phyloP scores from a whole-genome alignment of 2,888 invertebrate genomes.

The Zygogramma bicolorata region DNA sequence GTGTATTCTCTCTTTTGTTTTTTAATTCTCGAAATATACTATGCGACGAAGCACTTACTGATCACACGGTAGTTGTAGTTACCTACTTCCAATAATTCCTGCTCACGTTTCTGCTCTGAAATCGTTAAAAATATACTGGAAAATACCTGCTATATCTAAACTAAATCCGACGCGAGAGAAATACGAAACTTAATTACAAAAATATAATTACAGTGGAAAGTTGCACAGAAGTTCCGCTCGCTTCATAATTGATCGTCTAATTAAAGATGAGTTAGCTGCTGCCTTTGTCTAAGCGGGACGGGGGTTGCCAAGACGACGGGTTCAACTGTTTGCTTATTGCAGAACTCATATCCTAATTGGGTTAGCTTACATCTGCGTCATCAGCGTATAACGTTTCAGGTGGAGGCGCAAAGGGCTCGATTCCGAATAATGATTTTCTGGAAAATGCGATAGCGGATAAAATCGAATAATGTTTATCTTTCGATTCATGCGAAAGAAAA shows the following conservation, averaged over 20 bases:
- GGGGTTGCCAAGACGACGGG: slow-evolving; percentile 63
- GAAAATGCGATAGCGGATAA: background rate
- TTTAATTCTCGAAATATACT: too few species aligned
- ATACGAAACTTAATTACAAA: slow-evolving; percentile 63
- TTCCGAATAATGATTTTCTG: background rate
- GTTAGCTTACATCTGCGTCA: slow-evolving; percentile 63
- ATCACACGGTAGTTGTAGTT: too few species aligned
- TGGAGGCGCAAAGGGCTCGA: background rate
- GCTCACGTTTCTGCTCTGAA: background rate
- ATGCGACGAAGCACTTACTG: too few species aligned
- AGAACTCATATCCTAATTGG: slow-evolving; percentile 67
- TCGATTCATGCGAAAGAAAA: too few species aligned
- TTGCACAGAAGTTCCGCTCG: slow-evolving; percentile 64
- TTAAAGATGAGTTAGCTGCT: slow-evolving; percentile 67
- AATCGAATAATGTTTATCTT: too few species aligned
- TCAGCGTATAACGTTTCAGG: slow-evolving; percentile 16
- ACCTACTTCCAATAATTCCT: too few species aligned
- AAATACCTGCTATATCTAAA: slow-evolving; percentile 44
- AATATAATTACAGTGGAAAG: slow-evolving; percentile 66
- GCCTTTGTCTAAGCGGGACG: slow-evolving; percentile 61
- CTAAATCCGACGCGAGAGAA: slow-evolving; percentile 53
- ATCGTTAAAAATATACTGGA: slow-evolving; percentile 16
- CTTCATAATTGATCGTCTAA: slow-evolving; percentile 68
- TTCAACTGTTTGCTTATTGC: slow-evolving; percentile 65
- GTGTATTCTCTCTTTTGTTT: too few species aligned